Evolutionary conservation across 2,888 invertebrate genomes (phyloP).

Genomic region (Hypomecis atomaria): DNA sequence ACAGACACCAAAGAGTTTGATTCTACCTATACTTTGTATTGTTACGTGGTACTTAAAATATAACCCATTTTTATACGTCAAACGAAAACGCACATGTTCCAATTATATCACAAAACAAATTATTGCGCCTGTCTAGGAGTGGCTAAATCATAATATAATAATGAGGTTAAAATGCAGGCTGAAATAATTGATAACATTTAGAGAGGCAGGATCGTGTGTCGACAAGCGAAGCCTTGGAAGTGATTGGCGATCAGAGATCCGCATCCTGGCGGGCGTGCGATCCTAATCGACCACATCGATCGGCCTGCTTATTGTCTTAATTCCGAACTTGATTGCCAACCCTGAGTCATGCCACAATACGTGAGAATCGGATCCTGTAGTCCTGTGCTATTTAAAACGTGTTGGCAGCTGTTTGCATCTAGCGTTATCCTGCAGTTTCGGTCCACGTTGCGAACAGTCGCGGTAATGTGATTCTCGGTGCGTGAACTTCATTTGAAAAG

Average conservation of each 20-base stretch:
- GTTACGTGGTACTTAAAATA: no score
- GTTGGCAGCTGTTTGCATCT: no score
- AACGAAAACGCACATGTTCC: no score
- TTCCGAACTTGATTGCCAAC: background rate
- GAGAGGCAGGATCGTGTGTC: conserved; percentile 69
- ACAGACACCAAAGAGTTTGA: no score
- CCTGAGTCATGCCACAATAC: background rate
- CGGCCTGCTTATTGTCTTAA: conserved; percentile 3
- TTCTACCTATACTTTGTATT: no score
- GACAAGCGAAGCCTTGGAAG: conserved; percentile 68
- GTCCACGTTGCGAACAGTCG: no score
- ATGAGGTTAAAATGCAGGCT: conserved; percentile 11
- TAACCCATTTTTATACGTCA: no score
- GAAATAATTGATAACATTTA: conserved; percentile 55
- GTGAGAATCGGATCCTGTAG: background rate
- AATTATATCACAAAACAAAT: background rate
- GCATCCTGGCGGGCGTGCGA: conserved; percentile 59
- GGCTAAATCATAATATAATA: background rate
- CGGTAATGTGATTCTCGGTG: no score
- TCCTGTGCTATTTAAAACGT: no score
- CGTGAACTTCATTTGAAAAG: no score
- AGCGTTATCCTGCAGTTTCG: no score
- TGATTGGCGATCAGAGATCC: conserved; percentile 71
- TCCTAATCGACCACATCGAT: conserved; percentile 20
- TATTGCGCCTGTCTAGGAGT: background rate